Base-by-base conservation (phyloP, 1,140 invertebrate genomes). In the Aporrectodea caliginosa region DNA sequence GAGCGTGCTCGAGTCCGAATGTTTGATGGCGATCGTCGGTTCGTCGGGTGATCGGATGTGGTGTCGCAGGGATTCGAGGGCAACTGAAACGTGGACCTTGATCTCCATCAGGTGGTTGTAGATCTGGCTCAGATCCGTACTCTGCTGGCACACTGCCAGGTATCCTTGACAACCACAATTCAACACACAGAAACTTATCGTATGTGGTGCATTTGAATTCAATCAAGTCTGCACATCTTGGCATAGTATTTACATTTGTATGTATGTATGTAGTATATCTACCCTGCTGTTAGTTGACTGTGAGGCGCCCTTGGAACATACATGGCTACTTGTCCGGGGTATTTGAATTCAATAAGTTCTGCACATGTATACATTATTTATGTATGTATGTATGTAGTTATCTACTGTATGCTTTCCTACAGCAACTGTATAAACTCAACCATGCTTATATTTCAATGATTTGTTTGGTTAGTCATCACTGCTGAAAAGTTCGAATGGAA, bases 31-130 rank as follows among this genome's bases (percentile, higher is more conserved):
- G 22, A 78, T 75, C 12, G 77, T 69, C 22, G 33, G 74, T n/a
- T 68, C 33, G 71, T 68, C 81, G 43, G 76, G 71, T 14, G 58
- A 72, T 1, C 43, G 31, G 1, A 83, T 16, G 2, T 77, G 71
- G 1, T 75, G 70, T 43, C 77, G 78, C 35, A 58, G 43, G 6
- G 43, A 58, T 22, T 6, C 22, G 77, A 79, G 29, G 81, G 90
- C 90, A 1, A 90, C 88, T 33, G 92, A 88, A 29, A 92, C 89
- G 86, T 92, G 91, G 83, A 92, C 91, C 76, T 92, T 91, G 79
- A 91, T 90, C 83, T 92, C 91, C 89, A 92, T 91, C 72, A 93
- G 84, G 85, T 90, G 90, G 69, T 89, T 89, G 83, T 92, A 91
- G 68, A 92, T 90, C 77, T 92, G 91, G 1, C 89, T 89, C 81